These are phyloP conservation scores for Perccottus glenii DNA, from an alignment of 2,113 vertebrate genomes.

Conservation along the genomic window DNA sequence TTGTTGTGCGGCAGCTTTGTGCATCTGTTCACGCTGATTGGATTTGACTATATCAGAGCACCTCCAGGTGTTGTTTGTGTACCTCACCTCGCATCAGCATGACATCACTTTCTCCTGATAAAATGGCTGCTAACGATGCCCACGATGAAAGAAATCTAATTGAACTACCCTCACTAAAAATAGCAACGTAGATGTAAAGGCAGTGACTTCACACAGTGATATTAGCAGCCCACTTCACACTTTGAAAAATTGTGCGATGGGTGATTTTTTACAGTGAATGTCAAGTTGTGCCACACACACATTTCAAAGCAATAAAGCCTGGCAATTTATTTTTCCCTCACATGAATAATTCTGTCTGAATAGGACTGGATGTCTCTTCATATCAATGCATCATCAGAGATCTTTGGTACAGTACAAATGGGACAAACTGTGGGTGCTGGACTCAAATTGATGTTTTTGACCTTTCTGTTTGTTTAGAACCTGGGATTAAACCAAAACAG, in stretches of 20 bases:
- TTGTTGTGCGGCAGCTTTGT: slow-evolving; percentile 12
- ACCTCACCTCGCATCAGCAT: slow-evolving; percentile 28
- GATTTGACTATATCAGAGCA: slow-evolving; percentile 47
- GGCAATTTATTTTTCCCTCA: slow-evolving; percentile 64
- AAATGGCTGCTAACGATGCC: slow-evolving; percentile 23
- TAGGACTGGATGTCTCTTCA: slow-evolving; percentile 69
- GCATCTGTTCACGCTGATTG: slow-evolving; percentile 37
- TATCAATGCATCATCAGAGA: slow-evolving; percentile 74
- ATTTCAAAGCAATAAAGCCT: slow-evolving; percentile 66
- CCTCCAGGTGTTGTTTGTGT: slow-evolving; percentile 64
- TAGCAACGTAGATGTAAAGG: slow-evolving; percentile 65
- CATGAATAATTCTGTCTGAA: slow-evolving; percentile 83
- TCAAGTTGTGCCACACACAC: slow-evolving; percentile 66
- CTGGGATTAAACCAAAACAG: slow-evolving; percentile 21
- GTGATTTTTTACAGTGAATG: slow-evolving; percentile 58
- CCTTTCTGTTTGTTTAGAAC: slow-evolving; percentile 62
- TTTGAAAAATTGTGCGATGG: slow-evolving; percentile 69
- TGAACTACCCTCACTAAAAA: slow-evolving; percentile 59
- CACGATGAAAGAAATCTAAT: slow-evolving; percentile 44
- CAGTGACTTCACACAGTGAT: slow-evolving; percentile 64
- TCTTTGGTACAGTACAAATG: slow-evolving; percentile 46
- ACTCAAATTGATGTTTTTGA: slow-evolving; percentile 51
- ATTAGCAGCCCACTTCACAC: slow-evolving; percentile 64
- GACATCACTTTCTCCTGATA: slow-evolving; percentile 27
- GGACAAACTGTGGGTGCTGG: slow-evolving; percentile 10